Base-by-base conservation (phyloP, 1,140 invertebrate genomes). In the Muscidifurax raptorellus region DNA sequence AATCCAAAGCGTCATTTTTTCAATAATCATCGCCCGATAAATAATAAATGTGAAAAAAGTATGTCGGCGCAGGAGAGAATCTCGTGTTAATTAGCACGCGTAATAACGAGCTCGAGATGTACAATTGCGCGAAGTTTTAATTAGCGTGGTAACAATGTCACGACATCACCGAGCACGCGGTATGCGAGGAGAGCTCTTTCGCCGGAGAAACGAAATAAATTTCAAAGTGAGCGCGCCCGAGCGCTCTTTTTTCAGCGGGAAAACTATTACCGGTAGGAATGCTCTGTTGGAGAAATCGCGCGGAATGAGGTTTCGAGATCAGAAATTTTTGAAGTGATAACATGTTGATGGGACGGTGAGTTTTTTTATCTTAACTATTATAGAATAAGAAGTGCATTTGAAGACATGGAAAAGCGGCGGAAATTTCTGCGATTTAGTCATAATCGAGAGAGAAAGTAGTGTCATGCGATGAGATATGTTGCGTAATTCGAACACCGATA, bases 1-100 rank as follows among this genome's bases (percentile, higher is more conserved):
- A 47, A 12, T 13, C 44, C 44, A 18, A 52, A 15, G 15, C 47
- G 47, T 15, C 47, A 15, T 52, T 15, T 52, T 22, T 18, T 15
- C 9, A 52, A 15, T 1, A 59, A n/a, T n/a, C 18, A 4, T 59
- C 52, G 52, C n/a, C n/a, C 52, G 22, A n/a, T n/a, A 6, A 59
- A 59, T 59, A 22, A 18, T 7, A 0, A 7, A 5, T 47, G n/a
- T 15, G 44, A 18, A 47, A 59, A 59, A 59, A 22, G 52, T 59
- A n/a, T 59, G 52, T 59, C 52, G 52, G 7, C 52, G 44, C 15
- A 15, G 18, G 7, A 59, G 44, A 12, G 47, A 59, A 59, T 59
- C 52, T 59, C 22, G 52, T n/a, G 67, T 30, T 30, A 69, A 69
- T 69, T 69, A 69, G 67, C 67, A 69, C 67, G 67, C 67, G 67